Evolutionary conservation across 2,888 invertebrate species (phyloP).

Genomic region (Nymphalis c-album): DNA sequence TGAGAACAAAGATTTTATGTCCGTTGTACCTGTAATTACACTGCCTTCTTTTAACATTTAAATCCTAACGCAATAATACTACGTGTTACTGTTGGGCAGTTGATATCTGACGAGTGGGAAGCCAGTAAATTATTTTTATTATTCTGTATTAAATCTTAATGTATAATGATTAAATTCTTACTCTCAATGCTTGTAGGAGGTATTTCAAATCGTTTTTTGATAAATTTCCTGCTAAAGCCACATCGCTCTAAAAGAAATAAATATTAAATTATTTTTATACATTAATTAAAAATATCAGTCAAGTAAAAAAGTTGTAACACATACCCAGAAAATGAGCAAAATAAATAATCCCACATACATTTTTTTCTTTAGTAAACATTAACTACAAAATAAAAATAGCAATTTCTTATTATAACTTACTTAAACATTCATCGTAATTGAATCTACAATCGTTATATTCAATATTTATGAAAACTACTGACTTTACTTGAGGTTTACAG

Average conservation of each 20-base stretch:
- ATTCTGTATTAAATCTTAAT: too few species aligned
- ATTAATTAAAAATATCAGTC: too few species aligned
- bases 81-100: too few species aligned
- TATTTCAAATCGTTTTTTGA: slow-evolving; percentile 20
- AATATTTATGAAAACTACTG: too few species aligned
- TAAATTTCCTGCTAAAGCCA: slow-evolving; percentile 1
- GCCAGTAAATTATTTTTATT: too few species aligned
- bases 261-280: too few species aligned
- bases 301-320: background rate
- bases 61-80: too few species aligned
- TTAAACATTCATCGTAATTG: background rate
- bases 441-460: too few species aligned
- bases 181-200: slow-evolving; percentile 24
- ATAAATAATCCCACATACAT: slow-evolving; percentile 4
- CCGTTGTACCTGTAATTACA: too few species aligned
- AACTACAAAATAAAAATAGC: background rate
- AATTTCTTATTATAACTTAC: background rate
- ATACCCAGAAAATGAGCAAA: background rate
- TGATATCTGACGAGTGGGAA: too few species aligned
- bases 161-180: slow-evolving; percentile 16
- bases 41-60: too few species aligned
- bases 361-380: slow-evolving; percentile 1
- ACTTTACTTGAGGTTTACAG: background rate
- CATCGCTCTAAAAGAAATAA: slow-evolving; percentile 23
- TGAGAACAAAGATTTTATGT: too few species aligned